Evolutionary conservation across 1,140 invertebrate genomes (phyloP), one percentile per base, ranked within the genome.

Genomic region (Heliconius himera): DNA sequence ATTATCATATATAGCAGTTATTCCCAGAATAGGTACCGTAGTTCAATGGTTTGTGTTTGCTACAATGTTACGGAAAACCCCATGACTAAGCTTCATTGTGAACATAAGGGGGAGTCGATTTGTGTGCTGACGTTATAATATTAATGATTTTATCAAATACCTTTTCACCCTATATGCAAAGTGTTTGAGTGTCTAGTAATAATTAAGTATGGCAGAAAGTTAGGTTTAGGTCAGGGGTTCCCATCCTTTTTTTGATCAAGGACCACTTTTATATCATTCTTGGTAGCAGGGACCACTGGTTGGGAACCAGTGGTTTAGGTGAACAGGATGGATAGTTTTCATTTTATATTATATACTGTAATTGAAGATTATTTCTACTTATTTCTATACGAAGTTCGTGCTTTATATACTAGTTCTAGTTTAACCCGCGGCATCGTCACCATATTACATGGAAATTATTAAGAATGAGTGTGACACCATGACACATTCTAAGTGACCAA

Each of bases 31-130:
- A 51, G 16, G 5, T 51, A n/a, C 60, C 26, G 26, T 60, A 13
- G 60, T 29, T 66, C 4, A 66, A 66, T 66, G 26, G 3, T 66
- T 26, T 66, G 60, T 76, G 29, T 33, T 76, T 41, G 22, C 60
- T n/a, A 66, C 74, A 70, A 76, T 70, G 18, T 41, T 76, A 60
- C 33, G 74, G 74, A 76, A 76, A 76, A 76, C 60, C 74, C 74
- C 74, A 76, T 76, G 74, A 76, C 13, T 60, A 41, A 76, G 36
- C 13, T n/a, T 66, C 38, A 29, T 26, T 16, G 60, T 22, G 26
- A 66, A 29, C 60, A 60, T 5, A 26, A 66, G 26, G 60, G 60
- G 56, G 22, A 16, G 22, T 13, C 22, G 56, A 66, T 66, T 66
- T 66, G 56, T 66, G n/a, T 56, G n/a, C 13, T 66, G 60, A 66